Percentiles rank a stretch among this genome's conserved stretches.
phyloP scores from a whole-genome alignment of 2,888 invertebrate species.

The Oxycera nigricornis region DNA sequence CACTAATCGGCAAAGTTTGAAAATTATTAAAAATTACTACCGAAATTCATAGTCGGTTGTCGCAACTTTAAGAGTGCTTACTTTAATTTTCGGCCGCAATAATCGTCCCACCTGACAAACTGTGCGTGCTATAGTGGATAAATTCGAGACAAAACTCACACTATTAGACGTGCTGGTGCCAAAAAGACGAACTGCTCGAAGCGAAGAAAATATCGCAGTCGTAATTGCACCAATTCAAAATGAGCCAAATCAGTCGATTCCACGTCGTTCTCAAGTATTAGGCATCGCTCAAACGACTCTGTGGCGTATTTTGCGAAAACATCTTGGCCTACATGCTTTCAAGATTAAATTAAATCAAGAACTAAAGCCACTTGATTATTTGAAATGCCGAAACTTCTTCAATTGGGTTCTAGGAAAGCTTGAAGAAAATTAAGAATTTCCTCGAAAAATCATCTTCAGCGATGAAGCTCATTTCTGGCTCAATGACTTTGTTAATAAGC shows the following conservation, averaged over 20 bases:
- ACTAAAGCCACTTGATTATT: conserved; percentile 4
- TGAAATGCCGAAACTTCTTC: neutral
- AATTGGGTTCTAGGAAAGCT: neutral
- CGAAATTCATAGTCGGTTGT: conserved; percentile 17
- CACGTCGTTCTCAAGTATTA: no score
- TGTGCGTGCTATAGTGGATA: neutral
- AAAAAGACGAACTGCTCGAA: neutral
- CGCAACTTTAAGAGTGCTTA: conserved; percentile 15
- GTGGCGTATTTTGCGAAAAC: neutral
- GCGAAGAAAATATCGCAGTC: no score
- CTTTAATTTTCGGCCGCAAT: neutral
- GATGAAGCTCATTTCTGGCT: no score
- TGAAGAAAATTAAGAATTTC: neutral
- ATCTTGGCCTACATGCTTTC: no score
- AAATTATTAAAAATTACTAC: conserved; percentile 36
- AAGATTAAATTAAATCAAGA: no score
- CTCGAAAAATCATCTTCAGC: no score
- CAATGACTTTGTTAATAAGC: neutral
- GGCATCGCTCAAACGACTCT: neutral
- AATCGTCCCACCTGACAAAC: neutral
- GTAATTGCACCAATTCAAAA: no score
- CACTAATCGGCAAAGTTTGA: conserved; percentile 14
- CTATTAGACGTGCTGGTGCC: no score
- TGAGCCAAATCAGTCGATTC: no score
- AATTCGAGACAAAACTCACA: neutral